Conservation (phyloP, 1,140 invertebrate species). For the Steinernema khuongi region DNA sequence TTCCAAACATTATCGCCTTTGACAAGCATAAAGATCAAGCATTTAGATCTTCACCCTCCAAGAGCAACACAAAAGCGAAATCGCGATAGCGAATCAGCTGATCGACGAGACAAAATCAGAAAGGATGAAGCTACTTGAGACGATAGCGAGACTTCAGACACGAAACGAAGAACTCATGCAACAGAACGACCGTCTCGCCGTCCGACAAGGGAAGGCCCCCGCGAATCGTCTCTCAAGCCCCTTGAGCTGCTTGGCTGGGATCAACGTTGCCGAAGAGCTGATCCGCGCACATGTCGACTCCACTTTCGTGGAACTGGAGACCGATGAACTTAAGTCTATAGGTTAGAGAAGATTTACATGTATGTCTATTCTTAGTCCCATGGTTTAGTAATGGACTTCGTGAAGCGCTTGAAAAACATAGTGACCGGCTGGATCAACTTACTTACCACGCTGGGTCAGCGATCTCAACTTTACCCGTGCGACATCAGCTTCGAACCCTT, state of each 20-base stretch:
- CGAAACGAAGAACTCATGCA: neutral
- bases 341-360: neutral
- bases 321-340: neutral
- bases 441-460: neutral
- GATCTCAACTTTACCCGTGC: conserved; percentile 6
- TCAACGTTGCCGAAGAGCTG: neutral
- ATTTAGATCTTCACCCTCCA: neutral
- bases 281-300: neutral
- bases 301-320: neutral
- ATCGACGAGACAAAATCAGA: neutral
- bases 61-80: neutral
- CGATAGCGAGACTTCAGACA: neutral
- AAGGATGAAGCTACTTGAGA: neutral
- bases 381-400: neutral
- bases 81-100: neutral
- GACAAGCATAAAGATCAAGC: too few relatives aligned
- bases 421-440: neutral
- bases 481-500: neutral
- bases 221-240: neutral
- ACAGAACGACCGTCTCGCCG: conserved; percentile 3
- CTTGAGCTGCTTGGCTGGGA: neutral
- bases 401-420: neutral
- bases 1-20: too few relatives aligned
- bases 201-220: neutral
- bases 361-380: neutral